Percentiles rank a stretch among this genome's conserved stretches.
These are phyloP conservation scores for Mus minutoides DNA, from an alignment of 2,797 vertebrate species.

Conservation along the genomic window DNA sequence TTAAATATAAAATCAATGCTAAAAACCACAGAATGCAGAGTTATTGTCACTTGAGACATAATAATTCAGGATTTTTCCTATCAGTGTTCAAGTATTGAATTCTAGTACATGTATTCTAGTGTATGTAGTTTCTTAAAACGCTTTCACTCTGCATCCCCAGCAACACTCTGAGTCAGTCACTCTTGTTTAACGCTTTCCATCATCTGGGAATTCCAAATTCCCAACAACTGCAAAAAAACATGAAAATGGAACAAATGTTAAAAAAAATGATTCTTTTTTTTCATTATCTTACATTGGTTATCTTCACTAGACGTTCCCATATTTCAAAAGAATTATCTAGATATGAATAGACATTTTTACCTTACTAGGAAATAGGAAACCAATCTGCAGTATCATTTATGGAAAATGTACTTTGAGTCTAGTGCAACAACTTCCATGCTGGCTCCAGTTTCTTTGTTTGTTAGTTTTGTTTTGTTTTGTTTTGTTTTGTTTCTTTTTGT, in stretches of 20 bases:
- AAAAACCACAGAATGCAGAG: not conserved
- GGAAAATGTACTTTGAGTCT: not conserved
- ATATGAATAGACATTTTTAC: not conserved
- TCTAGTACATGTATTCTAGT: not conserved
- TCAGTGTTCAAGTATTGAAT: not conserved
- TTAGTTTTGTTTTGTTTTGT: too few relatives aligned
- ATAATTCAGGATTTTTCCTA: not conserved
- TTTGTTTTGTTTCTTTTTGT: too few relatives aligned
- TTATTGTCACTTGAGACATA: not conserved
- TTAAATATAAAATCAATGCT: constrained; percentile 19
- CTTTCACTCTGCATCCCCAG: not conserved
- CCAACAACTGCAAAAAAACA: not conserved
- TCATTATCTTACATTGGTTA: not conserved
- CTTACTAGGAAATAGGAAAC: not conserved
- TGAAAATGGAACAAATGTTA: not conserved
- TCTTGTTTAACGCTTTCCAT: not conserved
- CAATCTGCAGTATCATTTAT: not conserved
- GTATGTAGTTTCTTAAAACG: not conserved
- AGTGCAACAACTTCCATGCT: not conserved
- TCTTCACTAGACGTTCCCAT: not conserved
- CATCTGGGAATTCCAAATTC: not conserved
- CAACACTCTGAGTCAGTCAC: not conserved
- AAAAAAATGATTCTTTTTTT: not conserved
- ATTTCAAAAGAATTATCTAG: not conserved
- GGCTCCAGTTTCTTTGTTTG: not conserved